Conservation (phyloP, 1,140 invertebrate species). For the Zaprionus taronus region DNA sequence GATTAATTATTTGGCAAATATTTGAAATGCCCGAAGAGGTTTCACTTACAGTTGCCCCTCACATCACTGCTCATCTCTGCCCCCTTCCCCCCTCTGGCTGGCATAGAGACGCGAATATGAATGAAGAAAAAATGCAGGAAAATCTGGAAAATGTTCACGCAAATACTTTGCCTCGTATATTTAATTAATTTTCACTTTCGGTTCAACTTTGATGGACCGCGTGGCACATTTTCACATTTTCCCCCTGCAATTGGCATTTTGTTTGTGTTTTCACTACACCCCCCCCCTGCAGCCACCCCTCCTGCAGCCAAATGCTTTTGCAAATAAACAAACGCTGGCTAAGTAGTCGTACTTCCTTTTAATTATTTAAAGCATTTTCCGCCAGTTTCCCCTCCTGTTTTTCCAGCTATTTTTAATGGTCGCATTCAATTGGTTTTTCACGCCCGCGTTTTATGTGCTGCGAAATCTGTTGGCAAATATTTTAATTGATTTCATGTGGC, state of each 20-base stretch:
- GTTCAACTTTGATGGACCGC: conserved; percentile 17
- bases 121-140: conserved; percentile 27
- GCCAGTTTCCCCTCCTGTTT: neutral
- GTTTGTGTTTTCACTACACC: conserved; percentile 29
- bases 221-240: conserved; percentile 19
- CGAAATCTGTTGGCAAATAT: conserved; percentile 59
- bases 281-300: neutral
- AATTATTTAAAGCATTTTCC: conserved; percentile 42
- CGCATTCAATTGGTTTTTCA: conserved; percentile 71
- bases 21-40: conserved; percentile 57
- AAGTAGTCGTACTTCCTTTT: conserved; percentile 47
- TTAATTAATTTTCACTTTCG: conserved; percentile 72
- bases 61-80: neutral
- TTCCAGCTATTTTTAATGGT: conserved; percentile 55
- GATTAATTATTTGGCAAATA: conserved; percentile 80
- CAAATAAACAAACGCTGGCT: conserved; percentile 46
- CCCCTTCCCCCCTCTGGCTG: neutral
- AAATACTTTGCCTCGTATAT: conserved; percentile 43
- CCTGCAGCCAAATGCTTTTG: conserved; percentile 15
- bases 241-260: conserved; percentile 30
- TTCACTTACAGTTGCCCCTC: conserved; percentile 34
- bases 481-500: conserved; percentile 77
- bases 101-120: conserved; percentile 32
- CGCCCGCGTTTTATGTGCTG: conserved; percentile 52
- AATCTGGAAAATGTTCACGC: conserved; percentile 31